phyloP scores from a whole-genome alignment of 2,113 vertebrate species.

The Prinia subflava region DNA sequence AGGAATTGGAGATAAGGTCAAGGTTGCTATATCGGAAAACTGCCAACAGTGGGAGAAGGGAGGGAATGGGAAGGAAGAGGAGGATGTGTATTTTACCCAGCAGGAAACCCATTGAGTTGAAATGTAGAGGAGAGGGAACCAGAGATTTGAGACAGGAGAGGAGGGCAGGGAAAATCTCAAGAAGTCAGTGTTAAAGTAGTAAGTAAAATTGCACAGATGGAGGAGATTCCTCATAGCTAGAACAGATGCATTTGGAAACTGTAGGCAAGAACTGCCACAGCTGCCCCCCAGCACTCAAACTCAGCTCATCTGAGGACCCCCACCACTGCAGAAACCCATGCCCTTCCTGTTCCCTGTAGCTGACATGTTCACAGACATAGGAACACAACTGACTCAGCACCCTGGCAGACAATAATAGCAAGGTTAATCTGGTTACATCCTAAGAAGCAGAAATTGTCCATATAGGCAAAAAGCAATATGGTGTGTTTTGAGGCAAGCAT shows the following conservation, averaged over 20 bases:
- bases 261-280: background rate
- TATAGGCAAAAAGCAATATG: background rate
- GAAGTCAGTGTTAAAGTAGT: background rate
- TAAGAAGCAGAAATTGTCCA: background rate
- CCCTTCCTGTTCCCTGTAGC: background rate
- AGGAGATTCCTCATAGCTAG: background rate
- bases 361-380: background rate
- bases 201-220: background rate
- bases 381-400: conserved; percentile 10
- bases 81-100: conserved; percentile 4
- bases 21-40: conserved; percentile 24
- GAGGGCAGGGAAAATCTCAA: background rate
- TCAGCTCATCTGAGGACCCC: background rate
- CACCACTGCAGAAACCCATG: background rate
- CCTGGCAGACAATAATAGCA: background rate
- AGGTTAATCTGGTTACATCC: conserved; percentile 15
- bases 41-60: background rate
- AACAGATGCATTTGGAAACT: background rate
- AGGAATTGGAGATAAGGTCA: conserved; percentile 29
- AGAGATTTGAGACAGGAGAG: background rate
- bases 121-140: background rate
- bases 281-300: background rate
- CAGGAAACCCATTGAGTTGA: conserved; percentile 7
- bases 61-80: conserved; percentile 26
- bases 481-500: background rate